A percentile compares a stretch with the other conserved stretches of the same genome.
phyloP scores from a whole-genome alignment of 2,888 invertebrate species.

The Myathropa florea region DNA sequence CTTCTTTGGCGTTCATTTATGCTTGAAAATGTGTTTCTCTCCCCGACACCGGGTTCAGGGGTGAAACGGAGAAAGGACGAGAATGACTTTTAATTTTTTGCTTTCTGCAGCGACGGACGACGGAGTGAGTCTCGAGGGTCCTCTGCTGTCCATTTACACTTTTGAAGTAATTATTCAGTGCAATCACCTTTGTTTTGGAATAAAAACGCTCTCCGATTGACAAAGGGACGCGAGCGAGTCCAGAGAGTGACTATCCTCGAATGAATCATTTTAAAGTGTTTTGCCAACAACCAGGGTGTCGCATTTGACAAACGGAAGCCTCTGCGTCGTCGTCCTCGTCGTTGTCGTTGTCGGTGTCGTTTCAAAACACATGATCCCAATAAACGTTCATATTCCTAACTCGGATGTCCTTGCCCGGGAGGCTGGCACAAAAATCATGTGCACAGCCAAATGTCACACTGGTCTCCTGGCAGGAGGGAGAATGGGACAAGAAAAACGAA shows the following conservation, averaged over 20 bases:
- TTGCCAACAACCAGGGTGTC: not conserved
- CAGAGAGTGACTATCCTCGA: not conserved
- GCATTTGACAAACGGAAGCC: not conserved
- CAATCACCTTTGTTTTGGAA: constrained; percentile 7
- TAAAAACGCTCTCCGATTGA: not conserved
- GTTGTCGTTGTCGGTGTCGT: no score
- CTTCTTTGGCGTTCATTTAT: not conserved
- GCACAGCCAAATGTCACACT: constrained; percentile 50
- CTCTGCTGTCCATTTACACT: constrained; percentile 8
- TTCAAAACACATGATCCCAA: constrained; percentile 27
- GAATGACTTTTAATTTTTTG: constrained; percentile 27
- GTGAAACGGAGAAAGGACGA: not conserved
- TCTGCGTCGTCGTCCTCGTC: not conserved
- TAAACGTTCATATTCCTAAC: constrained; percentile 17
- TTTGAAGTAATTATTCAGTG: constrained; percentile 25
- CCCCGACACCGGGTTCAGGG: not conserved
- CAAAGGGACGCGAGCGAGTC: not conserved
- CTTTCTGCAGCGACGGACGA: not conserved
- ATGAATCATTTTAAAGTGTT: constrained; percentile 11
- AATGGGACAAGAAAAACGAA: not conserved
- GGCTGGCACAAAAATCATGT: constrained; percentile 14
- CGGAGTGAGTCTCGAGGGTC: not conserved
- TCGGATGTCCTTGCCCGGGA: constrained; percentile 32
- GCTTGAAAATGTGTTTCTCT: constrained; percentile 17
- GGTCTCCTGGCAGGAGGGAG: not conserved